Percentiles rank a stretch among this genome's conserved stretches.
These are phyloP conservation scores for Dendrolimus kikuchii DNA, from an alignment of 1,140 invertebrate genomes.

Conservation along the genomic window DNA sequence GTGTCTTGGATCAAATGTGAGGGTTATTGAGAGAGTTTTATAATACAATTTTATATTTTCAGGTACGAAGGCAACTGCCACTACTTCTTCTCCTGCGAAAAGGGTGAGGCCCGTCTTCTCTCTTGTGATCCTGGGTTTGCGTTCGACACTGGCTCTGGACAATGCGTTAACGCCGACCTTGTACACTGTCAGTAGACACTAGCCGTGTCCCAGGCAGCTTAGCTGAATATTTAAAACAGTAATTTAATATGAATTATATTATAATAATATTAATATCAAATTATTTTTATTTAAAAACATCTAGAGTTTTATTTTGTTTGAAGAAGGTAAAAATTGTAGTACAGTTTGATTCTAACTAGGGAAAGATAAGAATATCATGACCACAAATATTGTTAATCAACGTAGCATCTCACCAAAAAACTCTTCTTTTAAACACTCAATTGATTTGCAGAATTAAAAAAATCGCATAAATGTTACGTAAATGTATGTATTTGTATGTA, in stretches of 20 bases:
- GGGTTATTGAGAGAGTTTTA: neutral
- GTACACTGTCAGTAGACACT: constrained; percentile 18
- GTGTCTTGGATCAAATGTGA: no score
- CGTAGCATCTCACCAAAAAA: no score
- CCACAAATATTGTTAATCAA: no score
- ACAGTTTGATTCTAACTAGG: no score
- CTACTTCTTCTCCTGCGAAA: constrained; percentile 84
- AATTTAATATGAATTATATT: constrained; percentile 8
- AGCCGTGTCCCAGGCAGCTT: neutral
- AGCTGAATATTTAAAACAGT: neutral
- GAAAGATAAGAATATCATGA: no score
- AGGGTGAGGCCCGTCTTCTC: constrained; percentile 77
- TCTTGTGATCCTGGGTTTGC: constrained; percentile 83
- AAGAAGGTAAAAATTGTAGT: no score
- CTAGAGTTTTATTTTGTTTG: no score
- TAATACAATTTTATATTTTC: constrained; percentile 5
- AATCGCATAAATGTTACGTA: no score
- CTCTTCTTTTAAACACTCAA: no score
- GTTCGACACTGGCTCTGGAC: constrained; percentile 81
- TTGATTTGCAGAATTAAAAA: no score
- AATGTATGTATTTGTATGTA: no score
- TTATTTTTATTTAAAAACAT: no score
- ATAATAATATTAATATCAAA: neutral
- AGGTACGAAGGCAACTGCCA: constrained; percentile 79
- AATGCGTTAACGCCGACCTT: constrained; percentile 71